These are phyloP conservation scores for Hydropsyche betteni DNA, from an alignment of 2,888 invertebrate species.

Conservation along the genomic window DNA sequence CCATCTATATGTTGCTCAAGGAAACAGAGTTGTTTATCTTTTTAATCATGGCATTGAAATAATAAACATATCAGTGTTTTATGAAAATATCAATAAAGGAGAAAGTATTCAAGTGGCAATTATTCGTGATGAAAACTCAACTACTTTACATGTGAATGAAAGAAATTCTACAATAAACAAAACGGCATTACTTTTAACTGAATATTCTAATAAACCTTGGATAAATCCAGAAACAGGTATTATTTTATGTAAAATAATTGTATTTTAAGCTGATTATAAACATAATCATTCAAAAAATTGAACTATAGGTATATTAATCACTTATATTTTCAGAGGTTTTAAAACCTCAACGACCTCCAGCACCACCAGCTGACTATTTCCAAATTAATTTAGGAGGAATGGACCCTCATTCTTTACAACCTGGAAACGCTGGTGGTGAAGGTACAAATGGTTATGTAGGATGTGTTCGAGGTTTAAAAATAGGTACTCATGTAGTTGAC, in stretches of 20 bases:
- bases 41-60: conserved; percentile 86
- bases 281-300: too few species aligned
- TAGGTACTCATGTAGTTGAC: conserved; percentile 82
- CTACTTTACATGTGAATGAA: conserved; percentile 84
- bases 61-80: conserved; percentile 79
- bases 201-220: conserved; percentile 89
- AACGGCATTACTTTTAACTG: conserved; percentile 74
- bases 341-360: conserved; percentile 87
- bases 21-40: conserved; percentile 81
- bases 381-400: conserved; percentile 89
- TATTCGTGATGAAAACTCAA: conserved; percentile 74
- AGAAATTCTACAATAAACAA: conserved; percentile 75
- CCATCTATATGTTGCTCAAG: conserved; percentile 84
- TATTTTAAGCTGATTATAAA: background rate
- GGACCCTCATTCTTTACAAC: conserved; percentile 76
- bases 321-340: conserved; percentile 73
- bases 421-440: conserved; percentile 58
- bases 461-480: conserved; percentile 86
- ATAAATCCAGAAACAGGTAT: conserved; percentile 80
- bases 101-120: conserved; percentile 91
- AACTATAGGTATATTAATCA: background rate
- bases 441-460: conserved; percentile 81
- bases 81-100: conserved; percentile 79
- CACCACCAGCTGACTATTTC: conserved; percentile 89
- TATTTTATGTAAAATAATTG: conserved; percentile 41